Conservation (phyloP, 2,797 vertebrate species). For the Molossus molossus region DNA sequence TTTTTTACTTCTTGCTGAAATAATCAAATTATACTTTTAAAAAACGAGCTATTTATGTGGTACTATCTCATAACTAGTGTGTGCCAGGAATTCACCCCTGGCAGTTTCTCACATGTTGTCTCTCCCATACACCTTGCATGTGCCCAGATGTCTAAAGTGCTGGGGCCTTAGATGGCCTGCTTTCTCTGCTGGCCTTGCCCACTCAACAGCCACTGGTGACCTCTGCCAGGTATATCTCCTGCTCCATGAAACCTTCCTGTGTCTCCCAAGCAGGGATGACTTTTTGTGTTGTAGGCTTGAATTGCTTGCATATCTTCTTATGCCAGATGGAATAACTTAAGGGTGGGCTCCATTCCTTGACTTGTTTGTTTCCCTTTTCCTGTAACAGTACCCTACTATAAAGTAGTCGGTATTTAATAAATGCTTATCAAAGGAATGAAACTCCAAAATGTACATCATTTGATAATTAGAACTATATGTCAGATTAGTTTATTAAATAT, state of each 20-base stretch:
- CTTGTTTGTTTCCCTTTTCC: neutral
- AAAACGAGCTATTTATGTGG: neutral
- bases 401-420: slow-evolving; percentile 24
- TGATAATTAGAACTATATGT: slow-evolving; percentile 7
- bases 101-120: slow-evolving; percentile 9
- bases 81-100: neutral
- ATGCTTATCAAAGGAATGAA: slow-evolving; percentile 1
- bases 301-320: neutral
- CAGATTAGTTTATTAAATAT: neutral
- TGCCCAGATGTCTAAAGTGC: neutral
- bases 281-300: neutral
- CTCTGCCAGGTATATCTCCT: neutral
- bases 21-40: neutral
- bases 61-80: neutral
- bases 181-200: neutral
- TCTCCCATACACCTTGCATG: neutral
- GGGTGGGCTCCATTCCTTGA: neutral
- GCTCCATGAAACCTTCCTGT: neutral
- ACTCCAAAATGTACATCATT: neutral
- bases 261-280: neutral
- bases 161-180: neutral
- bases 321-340: neutral
- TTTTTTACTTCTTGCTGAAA: slow-evolving; percentile 9
- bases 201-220: neutral
- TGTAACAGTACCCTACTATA: neutral